Base-by-base conservation (phyloP, 2,113 vertebrate genomes). In the Vulpes vulpes region DNA sequence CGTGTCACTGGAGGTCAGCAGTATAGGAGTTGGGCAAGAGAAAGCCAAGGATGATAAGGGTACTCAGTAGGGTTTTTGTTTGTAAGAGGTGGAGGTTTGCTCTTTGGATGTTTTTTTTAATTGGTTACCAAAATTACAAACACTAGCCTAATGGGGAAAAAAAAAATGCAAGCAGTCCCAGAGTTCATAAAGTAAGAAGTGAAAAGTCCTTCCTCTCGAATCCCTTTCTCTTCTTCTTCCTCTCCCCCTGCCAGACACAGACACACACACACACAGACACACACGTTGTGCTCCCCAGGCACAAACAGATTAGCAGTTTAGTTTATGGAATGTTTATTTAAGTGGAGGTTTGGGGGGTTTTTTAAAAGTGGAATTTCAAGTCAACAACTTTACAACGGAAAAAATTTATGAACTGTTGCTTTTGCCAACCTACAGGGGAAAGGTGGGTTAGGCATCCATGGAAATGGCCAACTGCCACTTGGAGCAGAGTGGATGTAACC, bases 321-420 rank as follows among this genome's bases (percentile, higher is more conserved):
- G 11, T 32, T 7, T 49, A 32, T n/a, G 32, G 35, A n/a, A 9
- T 67, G 30, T 57, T 88, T 85, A 38, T 93, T 76, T 79, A 51
- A 95, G 20, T 57, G 30, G 38, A 95, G 8, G 32, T 14, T 27
- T 74, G 14, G 23, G 23, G n/a, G 20, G 38, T 53, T 57, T 84
- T 79, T 76, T 87, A 32, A 1, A 71, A 86, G 73, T 79, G 87
- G 76, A 87, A 83, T 83, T 80, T 91, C 82, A 89, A 55, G 69
- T 79, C n/a, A 80, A n/a, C 10, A 30, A 0, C 38, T 89, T 84
- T 64, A 20, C 53, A 91, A 55, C 49, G 93, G 43, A 81, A 76
- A 84, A 88, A n/a, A 17, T 67, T 53, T 57, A 73, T 53, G 17
- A 78, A 38, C 67, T 64, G 2, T 25, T 60, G 23, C 32, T 17